These are phyloP conservation scores for Marisa cornuarietis DNA, from an alignment of 1,140 invertebrate species.

Conservation along the genomic window DNA sequence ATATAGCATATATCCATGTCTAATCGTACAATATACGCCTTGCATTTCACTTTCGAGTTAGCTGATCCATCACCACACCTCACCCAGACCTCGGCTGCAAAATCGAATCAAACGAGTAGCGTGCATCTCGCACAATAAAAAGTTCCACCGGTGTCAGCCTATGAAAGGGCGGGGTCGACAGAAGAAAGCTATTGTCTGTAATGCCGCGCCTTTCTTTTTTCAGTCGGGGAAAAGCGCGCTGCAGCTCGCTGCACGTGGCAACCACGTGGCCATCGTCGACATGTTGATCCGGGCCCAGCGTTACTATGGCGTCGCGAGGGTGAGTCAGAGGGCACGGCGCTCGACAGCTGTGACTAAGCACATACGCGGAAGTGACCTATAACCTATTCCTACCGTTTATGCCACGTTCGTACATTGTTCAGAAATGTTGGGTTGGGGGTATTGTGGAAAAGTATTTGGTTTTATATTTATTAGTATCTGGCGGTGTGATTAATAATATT, in stretches of 20 bases:
- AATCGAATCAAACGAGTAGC: no score
- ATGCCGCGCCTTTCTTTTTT: slow-evolving; percentile 9
- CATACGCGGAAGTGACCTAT: neutral
- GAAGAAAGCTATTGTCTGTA: neutral
- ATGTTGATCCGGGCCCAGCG: slow-evolving; percentile 81
- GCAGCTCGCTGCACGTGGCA: slow-evolving; percentile 80
- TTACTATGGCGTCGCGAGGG: slow-evolving; percentile 50
- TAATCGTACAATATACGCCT: neutral
- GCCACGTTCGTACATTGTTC: neutral
- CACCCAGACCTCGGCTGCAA: no score
- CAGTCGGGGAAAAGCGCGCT: slow-evolving; percentile 75
- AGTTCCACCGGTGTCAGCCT: no score
- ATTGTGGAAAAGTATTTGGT: no score
- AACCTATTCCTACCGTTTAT: neutral
- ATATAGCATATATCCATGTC: neutral
- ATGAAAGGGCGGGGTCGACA: neutral
- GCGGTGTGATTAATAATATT: no score
- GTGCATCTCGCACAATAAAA: no score
- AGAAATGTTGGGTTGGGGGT: no score
- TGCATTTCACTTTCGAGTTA: neutral
- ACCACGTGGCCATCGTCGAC: slow-evolving; percentile 85
- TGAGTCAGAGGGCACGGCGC: slow-evolving; percentile 25
- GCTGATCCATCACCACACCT: no score
- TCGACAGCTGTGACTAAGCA: neutral
- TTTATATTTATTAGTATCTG: no score